Evolutionary conservation across 2,888 invertebrate species (phyloP), one percentile per base, ranked within the genome.

Genomic region (Rhagonycha fulva): DNA sequence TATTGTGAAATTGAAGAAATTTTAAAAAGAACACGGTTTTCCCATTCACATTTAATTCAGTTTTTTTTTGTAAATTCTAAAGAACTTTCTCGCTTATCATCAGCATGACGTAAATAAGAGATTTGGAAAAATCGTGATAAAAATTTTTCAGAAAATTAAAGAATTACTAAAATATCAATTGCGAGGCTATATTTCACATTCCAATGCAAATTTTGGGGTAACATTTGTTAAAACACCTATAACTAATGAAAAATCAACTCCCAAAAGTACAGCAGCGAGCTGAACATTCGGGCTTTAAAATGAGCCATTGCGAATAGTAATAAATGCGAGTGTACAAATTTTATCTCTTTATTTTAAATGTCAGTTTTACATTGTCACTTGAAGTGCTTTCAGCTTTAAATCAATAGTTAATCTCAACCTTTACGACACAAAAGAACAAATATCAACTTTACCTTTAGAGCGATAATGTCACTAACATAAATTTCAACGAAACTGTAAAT

Each of bases 281-380:
- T 12, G n/a, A 24, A 66, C 23, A 66, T 24, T 66, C 11, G 63
- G 14, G 63, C 26, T 66, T 66, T 66, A 66, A 66, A 66, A 66
- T 66, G 4, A n/a, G 63, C 63, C 63, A 66, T 23, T 19, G n/a
- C 24, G 0, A 7, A 26, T 10, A 23, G 63, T 24, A 66, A 66
- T 66, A 66, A 66, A 66, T 66, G 63, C n/a, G 23, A 24, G 63
- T 66, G 26, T 26, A 66, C 63, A 23, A 66, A 66, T 66, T 66
- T 66, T 66, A 66, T 66, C 63, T 66, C 63, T 66, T 66, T 66
- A 66, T 66, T 66, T 66, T 66, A 66, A 66, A 66, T 66, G 63
- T 66, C 63, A 66, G 63, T 24, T 66, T 66, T 66, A 24, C 63
- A 66, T 66, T 24, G 63, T 66, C 63, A 66, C 63, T 66, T n/a